Evolutionary conservation across 64 coral and sea anemone genomes (phyloP).

Genomic region (Montipora capricornis): DNA sequence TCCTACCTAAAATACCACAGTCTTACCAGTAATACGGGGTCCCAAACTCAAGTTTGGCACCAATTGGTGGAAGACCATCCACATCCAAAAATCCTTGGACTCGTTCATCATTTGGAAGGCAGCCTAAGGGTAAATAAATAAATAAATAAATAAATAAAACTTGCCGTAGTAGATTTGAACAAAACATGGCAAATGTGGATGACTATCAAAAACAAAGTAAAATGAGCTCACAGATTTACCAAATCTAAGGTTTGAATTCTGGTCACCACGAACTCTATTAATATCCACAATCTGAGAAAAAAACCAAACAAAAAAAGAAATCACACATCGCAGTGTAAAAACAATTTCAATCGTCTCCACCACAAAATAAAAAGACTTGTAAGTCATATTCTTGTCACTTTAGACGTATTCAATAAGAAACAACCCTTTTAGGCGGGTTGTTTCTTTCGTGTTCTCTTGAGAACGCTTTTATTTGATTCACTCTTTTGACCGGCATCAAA

Average conservation of each 20-base stretch:
- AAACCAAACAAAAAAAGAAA: not conserved
- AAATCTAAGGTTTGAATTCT: constrained; percentile 15
- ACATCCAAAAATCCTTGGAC: constrained; percentile 74
- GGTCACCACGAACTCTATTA: not conserved
- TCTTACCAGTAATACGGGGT: constrained; percentile 91
- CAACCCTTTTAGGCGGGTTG: no score
- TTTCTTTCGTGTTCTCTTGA: no score
- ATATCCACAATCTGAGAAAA: constrained; percentile 21
- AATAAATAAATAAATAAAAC: no score
- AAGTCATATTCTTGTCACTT: no score
- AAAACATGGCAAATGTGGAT: not conserved
- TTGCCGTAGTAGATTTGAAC: not conserved
- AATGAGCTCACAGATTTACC: not conserved
- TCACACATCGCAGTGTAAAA: not conserved
- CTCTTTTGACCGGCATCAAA: no score
- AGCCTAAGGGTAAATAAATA: constrained; percentile 54
- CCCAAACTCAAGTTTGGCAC: constrained; percentile 77
- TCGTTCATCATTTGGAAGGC: constrained; percentile 77
- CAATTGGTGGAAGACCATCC: constrained; percentile 94
- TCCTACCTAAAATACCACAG: not conserved
- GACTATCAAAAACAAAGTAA: not conserved
- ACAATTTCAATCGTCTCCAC: not conserved
- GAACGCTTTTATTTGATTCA: no score
- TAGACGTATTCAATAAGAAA: no score
- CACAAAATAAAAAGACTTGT: no score